These are phyloP conservation scores for Gadus chalcogrammus DNA, from an alignment of 2,113 vertebrate genomes.

Conservation along the genomic window DNA sequence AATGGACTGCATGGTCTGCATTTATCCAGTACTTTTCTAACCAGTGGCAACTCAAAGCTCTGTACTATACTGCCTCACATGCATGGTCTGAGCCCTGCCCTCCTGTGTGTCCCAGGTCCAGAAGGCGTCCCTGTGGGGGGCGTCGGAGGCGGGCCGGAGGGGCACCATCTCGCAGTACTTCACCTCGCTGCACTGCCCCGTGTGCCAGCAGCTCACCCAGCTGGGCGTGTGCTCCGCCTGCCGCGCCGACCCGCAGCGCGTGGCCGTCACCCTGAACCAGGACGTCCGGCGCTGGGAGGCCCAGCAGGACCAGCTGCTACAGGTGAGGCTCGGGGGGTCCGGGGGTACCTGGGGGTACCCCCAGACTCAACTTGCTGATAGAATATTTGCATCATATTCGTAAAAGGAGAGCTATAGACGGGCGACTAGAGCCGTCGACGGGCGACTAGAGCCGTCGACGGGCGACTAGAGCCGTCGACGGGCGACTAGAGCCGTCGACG, in stretches of 20 bases:
- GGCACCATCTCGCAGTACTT: conserved; percentile 98
- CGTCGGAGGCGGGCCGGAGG: conserved; percentile 77
- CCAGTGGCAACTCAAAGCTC: too few relatives aligned
- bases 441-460: too few relatives aligned
- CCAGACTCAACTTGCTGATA: not conserved
- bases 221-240: conserved; percentile 89
- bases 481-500: too few relatives aligned
- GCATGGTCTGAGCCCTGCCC: too few relatives aligned
- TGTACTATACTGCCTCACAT: too few relatives aligned
- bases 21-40: too few relatives aligned
- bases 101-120: conserved; percentile 75
- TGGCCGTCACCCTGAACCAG: conserved; percentile 86
- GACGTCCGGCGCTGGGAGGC: conserved; percentile 86
- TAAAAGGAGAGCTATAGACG: too few relatives aligned
- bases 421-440: too few relatives aligned
- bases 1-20: too few relatives aligned
- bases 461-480: too few relatives aligned
- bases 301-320: conserved; percentile 86
- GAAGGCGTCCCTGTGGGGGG: conserved; percentile 77
- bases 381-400: too few relatives aligned
- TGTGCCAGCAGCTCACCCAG: conserved; percentile 93
- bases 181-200: conserved; percentile 93
- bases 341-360: not conserved
- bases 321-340: conserved; percentile 71
- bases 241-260: conserved; percentile 86